Evolutionary conservation across 2,888 invertebrate genomes (phyloP).

Genomic region (Lasioglossum leucozonium): DNA sequence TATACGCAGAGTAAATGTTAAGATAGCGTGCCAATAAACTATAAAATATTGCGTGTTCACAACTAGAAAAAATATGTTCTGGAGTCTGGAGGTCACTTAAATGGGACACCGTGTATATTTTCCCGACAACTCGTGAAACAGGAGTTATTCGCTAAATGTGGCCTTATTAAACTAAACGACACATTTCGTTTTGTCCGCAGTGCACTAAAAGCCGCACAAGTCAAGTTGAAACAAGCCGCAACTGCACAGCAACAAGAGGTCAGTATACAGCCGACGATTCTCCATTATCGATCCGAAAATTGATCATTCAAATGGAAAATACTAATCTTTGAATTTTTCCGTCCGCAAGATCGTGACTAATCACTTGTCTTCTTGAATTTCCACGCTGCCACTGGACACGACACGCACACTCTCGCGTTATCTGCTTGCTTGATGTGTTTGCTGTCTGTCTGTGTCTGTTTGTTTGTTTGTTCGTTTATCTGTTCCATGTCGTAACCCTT

Average conservation of each 20-base stretch:
- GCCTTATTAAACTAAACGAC: neutral
- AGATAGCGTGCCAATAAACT: too few species aligned
- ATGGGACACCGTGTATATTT: too few species aligned
- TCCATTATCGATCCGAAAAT: neutral
- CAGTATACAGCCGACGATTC: constrained; percentile 75
- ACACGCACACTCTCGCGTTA: constrained; percentile 35
- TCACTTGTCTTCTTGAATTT: constrained; percentile 63
- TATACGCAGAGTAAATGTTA: too few species aligned
- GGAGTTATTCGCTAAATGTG: too few species aligned
- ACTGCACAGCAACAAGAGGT: constrained; percentile 93
- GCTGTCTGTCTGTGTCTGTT: constrained; percentile 19
- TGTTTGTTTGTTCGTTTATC: neutral
- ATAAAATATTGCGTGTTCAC: too few species aligned
- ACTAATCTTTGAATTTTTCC: neutral
- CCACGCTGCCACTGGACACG: constrained; percentile 67
- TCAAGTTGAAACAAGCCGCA: constrained; percentile 90
- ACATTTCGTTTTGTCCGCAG: constrained; percentile 86
- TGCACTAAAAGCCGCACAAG: constrained; percentile 95
- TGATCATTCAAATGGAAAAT: neutral
- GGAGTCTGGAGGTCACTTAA: too few species aligned
- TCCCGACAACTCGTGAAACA: too few species aligned
- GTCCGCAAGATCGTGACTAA: constrained; percentile 46
- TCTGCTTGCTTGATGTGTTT: constrained; percentile 26
- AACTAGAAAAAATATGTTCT: too few species aligned
- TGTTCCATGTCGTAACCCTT: neutral